Conservation (phyloP, 2,113 vertebrate species). For the Mohoua ochrocephala region DNA sequence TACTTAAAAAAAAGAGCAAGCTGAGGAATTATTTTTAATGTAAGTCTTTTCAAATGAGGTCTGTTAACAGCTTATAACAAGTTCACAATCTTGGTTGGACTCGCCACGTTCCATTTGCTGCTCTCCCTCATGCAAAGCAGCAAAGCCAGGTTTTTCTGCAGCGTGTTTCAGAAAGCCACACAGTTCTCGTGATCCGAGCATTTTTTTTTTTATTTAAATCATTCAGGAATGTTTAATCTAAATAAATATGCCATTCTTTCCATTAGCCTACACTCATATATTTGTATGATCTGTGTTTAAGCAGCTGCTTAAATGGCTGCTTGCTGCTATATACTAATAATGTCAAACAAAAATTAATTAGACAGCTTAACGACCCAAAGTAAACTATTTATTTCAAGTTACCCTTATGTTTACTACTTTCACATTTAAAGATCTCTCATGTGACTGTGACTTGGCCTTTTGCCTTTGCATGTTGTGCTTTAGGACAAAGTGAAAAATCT, state of each 20-base stretch:
- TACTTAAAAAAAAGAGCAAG: neutral
- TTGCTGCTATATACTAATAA: neutral
- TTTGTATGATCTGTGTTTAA: slow-evolving; percentile 8
- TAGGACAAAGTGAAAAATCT: neutral
- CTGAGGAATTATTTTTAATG: slow-evolving; percentile 5
- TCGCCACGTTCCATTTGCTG: neutral
- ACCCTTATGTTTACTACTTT: slow-evolving; percentile 7
- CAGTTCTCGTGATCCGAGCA: neutral
- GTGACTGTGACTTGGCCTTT: neutral
- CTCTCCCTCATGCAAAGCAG: neutral
- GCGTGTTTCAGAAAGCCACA: neutral
- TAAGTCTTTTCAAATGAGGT: neutral
- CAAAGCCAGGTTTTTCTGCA: neutral
- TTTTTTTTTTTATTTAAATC: neutral
- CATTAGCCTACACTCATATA: neutral
- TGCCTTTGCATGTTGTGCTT: neutral
- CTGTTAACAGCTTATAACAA: neutral
- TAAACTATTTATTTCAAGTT: slow-evolving; percentile 33
- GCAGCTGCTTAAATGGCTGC: slow-evolving; percentile 6
- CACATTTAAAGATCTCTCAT: neutral
- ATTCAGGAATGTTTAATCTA: slow-evolving; percentile 42
- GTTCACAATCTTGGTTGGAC: neutral
- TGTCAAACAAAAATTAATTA: slow-evolving; percentile 9
- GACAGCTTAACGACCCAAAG: neutral
- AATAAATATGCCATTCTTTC: slow-evolving; percentile 51